These are phyloP conservation scores for Rhopalosiphum nymphaeae DNA, from an alignment of 2,888 invertebrate genomes.

Conservation along the genomic window DNA sequence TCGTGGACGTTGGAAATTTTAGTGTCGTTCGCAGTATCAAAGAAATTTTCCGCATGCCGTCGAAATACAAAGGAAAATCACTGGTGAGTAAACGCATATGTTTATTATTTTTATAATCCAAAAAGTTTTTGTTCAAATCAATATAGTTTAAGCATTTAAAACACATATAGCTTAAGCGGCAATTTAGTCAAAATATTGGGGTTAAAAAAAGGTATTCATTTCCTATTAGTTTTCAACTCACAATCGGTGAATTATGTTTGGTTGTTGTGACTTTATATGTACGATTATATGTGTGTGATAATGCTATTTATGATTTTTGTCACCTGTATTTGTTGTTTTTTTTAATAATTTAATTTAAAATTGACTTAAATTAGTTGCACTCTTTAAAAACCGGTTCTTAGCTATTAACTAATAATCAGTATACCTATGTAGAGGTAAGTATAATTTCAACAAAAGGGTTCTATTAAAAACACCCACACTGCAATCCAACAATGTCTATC, in stretches of 20 bases:
- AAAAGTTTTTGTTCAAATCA: background rate
- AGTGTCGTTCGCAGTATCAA: conserved; percentile 24
- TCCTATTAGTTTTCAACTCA: background rate
- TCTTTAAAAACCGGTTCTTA: background rate
- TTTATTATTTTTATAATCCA: background rate
- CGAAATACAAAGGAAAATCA: conserved; percentile 57
- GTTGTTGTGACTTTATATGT: background rate
- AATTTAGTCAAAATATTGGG: background rate
- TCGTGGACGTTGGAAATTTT: conserved; percentile 50
- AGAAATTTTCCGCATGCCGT: conserved; percentile 52
- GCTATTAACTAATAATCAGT: background rate
- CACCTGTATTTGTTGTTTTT: background rate
- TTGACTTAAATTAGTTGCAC: background rate
- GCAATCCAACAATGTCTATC: background rate
- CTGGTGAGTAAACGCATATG: conserved; percentile 1
- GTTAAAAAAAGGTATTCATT: background rate
- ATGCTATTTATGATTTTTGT: too few relatives aligned
- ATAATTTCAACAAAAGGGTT: background rate
- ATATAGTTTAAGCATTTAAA: background rate
- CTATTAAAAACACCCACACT: background rate
- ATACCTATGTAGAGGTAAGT: background rate
- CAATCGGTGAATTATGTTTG: background rate
- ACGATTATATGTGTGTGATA: background rate
- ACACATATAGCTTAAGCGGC: too few relatives aligned
- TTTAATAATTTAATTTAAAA: background rate